Conservation (phyloP, 2,888 invertebrate species). For the Pristionchus maxplancki region DNA sequence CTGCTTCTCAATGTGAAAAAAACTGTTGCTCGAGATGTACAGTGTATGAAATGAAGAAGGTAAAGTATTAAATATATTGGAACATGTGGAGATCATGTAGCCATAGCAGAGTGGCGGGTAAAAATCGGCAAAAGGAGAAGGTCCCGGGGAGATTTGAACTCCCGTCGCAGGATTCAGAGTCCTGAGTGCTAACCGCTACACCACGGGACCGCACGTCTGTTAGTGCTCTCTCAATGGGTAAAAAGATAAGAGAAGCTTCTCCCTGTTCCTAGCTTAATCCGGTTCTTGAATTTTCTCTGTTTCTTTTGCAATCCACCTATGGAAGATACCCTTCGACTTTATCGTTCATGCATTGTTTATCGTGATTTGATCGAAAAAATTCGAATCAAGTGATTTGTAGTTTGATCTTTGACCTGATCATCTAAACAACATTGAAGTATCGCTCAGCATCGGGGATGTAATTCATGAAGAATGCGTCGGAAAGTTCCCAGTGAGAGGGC, state of each 20-base stretch:
- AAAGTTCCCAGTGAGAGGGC: neutral
- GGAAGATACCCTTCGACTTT: no score
- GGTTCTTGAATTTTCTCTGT: no score
- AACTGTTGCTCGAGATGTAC: slow-evolving; percentile 23
- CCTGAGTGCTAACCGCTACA: slow-evolving; percentile 64
- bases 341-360: no score
- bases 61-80: slow-evolving; percentile 1
- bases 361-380: neutral
- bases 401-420: neutral
- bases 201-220: slow-evolving; percentile 53
- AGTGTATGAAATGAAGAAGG: neutral
- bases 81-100: no score
- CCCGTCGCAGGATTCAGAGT: slow-evolving; percentile 63
- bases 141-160: slow-evolving; percentile 53
- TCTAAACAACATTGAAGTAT: slow-evolving; percentile 33
- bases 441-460: slow-evolving; percentile 5
- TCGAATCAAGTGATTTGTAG: neutral
- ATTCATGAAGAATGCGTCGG: slow-evolving; percentile 19
- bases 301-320: no score
- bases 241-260: neutral
- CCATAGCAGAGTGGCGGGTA: no score
- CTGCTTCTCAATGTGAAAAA: slow-evolving; percentile 12
- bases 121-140: neutral
- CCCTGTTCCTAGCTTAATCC: no score
- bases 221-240: neutral